Percentiles rank a stretch among this genome's conserved stretches.
Evolutionary conservation across 2,113 vertebrate genomes (phyloP).

Genomic region (Hypocryptadius cinnamomeus): DNA sequence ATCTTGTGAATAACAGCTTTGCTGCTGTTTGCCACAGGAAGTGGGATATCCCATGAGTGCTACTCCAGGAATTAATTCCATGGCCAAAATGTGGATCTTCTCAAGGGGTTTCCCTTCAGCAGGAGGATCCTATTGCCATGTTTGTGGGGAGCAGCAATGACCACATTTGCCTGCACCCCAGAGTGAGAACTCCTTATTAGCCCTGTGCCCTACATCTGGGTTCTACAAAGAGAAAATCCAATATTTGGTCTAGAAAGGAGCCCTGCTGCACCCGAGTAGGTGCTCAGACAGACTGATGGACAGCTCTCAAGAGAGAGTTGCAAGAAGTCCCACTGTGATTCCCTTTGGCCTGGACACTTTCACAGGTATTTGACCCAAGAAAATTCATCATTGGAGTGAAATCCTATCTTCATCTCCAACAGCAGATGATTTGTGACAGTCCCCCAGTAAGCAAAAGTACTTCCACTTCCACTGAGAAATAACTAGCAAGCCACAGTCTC

Average conservation of each 20-base stretch:
- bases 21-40: background rate
- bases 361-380: background rate
- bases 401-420: background rate
- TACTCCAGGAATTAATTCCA: background rate
- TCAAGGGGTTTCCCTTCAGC: background rate
- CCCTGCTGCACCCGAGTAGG: background rate
- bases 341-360: background rate
- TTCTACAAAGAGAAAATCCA: background rate
- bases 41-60: background rate
- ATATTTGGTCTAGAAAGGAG: background rate
- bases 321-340: background rate
- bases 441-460: background rate
- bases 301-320: background rate
- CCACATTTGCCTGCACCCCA: background rate
- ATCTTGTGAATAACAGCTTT: background rate
- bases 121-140: rapidly evolving
- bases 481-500: background rate
- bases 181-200: background rate
- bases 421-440: background rate
- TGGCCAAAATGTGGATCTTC: background rate
- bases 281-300: background rate
- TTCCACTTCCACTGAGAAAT: background rate
- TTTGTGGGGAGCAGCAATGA: background rate
- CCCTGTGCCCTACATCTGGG: background rate
- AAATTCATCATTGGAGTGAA: background rate